phyloP scores from a whole-genome alignment of 2,113 vertebrate species.

The Spea bombifrons region DNA sequence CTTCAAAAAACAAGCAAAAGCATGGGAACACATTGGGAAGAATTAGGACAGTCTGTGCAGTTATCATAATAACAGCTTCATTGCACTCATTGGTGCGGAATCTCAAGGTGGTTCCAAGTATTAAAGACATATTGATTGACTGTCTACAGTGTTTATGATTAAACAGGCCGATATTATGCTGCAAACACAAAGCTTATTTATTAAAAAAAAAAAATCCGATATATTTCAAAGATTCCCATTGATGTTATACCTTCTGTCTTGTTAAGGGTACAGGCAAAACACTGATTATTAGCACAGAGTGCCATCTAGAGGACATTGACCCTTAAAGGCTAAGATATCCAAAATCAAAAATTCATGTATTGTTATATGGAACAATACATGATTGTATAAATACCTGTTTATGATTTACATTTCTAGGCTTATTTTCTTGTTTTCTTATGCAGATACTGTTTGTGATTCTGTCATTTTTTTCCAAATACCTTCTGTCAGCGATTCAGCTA shows the following conservation, averaged over 20 bases:
- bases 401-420: no score
- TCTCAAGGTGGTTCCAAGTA: slow-evolving; percentile 19
- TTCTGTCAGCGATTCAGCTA: no score
- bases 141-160: slow-evolving; percentile 10
- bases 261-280: neutral
- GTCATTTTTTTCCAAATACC: no score
- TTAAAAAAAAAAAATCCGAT: slow-evolving; percentile 8
- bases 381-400: no score
- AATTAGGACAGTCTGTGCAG: neutral
- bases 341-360: no score
- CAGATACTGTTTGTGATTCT: no score
- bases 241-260: neutral
- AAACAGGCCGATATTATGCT: slow-evolving; percentile 4
- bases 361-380: no score
- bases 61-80: slow-evolving; percentile 14
- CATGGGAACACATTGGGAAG: neutral
- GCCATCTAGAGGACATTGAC: slow-evolving; percentile 11
- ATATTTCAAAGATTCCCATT: slow-evolving; percentile 10
- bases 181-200: slow-evolving; percentile 28
- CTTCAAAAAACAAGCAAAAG: neutral
- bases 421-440: no score
- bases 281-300: slow-evolving; percentile 1
- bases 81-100: slow-evolving; percentile 9
- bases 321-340: no score
- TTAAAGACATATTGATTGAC: slow-evolving; percentile 18